phyloP scores from a whole-genome alignment of 2,888 invertebrate species.

The Syrphus vitripennis region DNA sequence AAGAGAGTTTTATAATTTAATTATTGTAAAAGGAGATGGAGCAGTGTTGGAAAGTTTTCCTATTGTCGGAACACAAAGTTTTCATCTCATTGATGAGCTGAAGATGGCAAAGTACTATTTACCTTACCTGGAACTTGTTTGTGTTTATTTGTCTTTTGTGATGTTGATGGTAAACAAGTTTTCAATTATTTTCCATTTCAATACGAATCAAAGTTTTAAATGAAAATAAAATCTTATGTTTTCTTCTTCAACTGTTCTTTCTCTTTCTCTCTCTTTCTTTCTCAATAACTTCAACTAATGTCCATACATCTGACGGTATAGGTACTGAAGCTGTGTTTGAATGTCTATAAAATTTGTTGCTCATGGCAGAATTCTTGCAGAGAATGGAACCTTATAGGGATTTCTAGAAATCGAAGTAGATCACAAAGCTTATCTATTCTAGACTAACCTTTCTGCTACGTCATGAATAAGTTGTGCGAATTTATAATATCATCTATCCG shows the following conservation, averaged over 20 bases:
- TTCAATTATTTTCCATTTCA: conserved; percentile 67
- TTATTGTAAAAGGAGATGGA: conserved; percentile 58
- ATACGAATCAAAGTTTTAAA: conserved; percentile 59
- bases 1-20: no score
- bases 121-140: neutral
- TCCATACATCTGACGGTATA: neutral
- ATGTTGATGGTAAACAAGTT: conserved; percentile 60
- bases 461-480: no score
- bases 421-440: no score
- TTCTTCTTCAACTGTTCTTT: no score
- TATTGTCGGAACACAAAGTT: conserved; percentile 44
- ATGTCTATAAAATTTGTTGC: no score
- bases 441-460: no score
- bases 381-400: no score
- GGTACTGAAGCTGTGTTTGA: neutral
- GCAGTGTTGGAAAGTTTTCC: conserved; percentile 60
- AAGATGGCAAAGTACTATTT: conserved; percentile 4
- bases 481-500: no score
- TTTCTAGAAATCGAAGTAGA: no score
- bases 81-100: neutral
- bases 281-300: neutral
- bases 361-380: no score
- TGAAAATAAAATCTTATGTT: conserved; percentile 36
- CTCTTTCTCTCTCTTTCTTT: neutral
- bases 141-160: conserved; percentile 31